Base-by-base conservation (phyloP, 2,888 invertebrate species). In the Stenolophus ochropezus region DNA sequence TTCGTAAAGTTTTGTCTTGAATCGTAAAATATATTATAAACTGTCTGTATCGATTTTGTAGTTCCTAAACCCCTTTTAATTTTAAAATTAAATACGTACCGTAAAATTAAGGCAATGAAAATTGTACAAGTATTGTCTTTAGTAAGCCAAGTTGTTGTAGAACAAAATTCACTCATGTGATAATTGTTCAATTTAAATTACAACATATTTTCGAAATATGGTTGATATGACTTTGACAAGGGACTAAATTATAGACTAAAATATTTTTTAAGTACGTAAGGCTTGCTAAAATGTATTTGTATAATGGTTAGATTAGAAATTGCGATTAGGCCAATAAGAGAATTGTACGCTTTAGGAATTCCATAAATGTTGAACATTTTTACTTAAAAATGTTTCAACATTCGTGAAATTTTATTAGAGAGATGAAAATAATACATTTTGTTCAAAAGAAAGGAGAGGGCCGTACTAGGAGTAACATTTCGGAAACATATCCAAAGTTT, bases 231-330 rank as follows among this genome's bases (percentile, higher is more conserved):
- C 18, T 58, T 56, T 77, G 77, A 76, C 77, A 77, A 77, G 77
- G 77, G 77, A 77, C 47, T 77, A 77, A 77, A 77, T 77, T 47
- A 49, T 77, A 76, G 65, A 47, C 56, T 65, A 61, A 76, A 61
- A 47, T 61, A 65, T 77, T 77, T 76, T 77, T 47, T 77, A 47
- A 61, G 61, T 77, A 61, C 33, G 76, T 73, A 69, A n/a, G 79
- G 79, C 79, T 79, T 79, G 69, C 79, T 79, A 71, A 79, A 65
- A 49, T 51, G 27, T 71, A 71, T 79, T 79, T 79, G 79, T 79
- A 71, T 79, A 79, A 79, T 69, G 79, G 71, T 18, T 53, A 75
- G 53, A 53, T 21, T 73, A 73, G 71, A 73, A 73, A 73, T 53
- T 75, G 14, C 16, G 53, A n/a, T 75, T 51, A 75, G 51, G 73